Evolutionary conservation across 1,140 invertebrate genomes (phyloP).

Genomic region (Drosophila arizonae): DNA sequence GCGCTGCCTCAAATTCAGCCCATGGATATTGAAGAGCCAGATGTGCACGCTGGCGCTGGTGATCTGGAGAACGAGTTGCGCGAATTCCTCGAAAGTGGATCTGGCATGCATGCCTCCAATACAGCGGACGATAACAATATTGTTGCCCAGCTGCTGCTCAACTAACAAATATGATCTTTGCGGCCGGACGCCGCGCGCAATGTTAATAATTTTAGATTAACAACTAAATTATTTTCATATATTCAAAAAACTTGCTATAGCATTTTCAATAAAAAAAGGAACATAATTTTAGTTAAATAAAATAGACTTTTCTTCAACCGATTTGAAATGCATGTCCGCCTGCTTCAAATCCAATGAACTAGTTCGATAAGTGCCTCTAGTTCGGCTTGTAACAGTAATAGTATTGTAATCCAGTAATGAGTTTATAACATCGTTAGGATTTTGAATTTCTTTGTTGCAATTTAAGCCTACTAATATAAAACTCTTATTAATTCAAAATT

Average conservation of each 20-base stretch:
- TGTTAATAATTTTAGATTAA: slow-evolving; percentile 59
- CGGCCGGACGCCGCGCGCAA: slow-evolving; percentile 30
- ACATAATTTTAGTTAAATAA: not conserved
- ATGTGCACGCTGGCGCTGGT: slow-evolving; percentile 71
- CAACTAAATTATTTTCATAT: slow-evolving; percentile 66
- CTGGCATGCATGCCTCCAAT: slow-evolving; percentile 64
- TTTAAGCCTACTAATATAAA: too few relatives aligned
- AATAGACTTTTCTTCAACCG: not conserved
- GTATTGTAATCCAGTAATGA: too few relatives aligned
- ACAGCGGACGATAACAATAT: slow-evolving; percentile 68
- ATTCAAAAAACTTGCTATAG: slow-evolving; percentile 26
- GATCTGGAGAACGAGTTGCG: slow-evolving; percentile 88
- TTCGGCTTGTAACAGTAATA: too few relatives aligned
- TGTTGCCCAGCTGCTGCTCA: slow-evolving; percentile 68
- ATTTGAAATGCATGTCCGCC: not conserved
- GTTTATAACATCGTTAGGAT: too few relatives aligned
- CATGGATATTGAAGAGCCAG: slow-evolving; percentile 78
- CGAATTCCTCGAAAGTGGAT: slow-evolving; percentile 86
- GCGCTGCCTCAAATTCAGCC: slow-evolving; percentile 66
- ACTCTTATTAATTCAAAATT: not conserved
- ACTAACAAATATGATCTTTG: slow-evolving; percentile 14
- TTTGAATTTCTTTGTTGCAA: too few relatives aligned
- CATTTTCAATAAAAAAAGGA: slow-evolving; percentile 56
- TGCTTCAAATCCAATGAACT: not conserved
- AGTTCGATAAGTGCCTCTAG: not conserved